Percentiles rank a stretch among this genome's conserved stretches.
These are phyloP conservation scores for Hirtodrosophila confusa DNA, from an alignment of 2,888 invertebrate species.

Conservation along the genomic window DNA sequence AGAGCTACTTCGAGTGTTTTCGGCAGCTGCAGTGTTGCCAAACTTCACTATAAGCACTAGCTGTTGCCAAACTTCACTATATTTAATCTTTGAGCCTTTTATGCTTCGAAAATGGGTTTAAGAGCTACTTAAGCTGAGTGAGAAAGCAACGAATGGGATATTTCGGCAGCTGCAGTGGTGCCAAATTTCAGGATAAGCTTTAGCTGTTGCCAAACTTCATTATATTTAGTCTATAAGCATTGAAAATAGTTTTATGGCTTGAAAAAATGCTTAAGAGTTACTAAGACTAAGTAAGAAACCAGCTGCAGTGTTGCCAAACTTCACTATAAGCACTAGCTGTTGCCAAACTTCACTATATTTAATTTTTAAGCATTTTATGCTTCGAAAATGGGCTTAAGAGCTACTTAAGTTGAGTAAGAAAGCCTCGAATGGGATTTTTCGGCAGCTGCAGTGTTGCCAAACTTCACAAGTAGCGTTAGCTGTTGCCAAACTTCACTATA, in stretches of 20 bases:
- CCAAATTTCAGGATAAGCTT: background rate
- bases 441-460: background rate
- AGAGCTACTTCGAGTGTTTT: background rate
- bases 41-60: constrained; percentile 7
- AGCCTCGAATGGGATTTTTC: no score
- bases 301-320: no score
- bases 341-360: constrained; percentile 14
- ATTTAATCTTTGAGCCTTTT: no score
- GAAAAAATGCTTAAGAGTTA: no score
- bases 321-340: background rate
- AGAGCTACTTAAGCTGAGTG: no score
- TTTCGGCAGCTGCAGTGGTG: background rate
- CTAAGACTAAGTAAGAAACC: no score
- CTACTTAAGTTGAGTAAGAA: no score
- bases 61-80: constrained; percentile 18
- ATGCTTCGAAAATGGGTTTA: background rate
- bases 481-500: no score
- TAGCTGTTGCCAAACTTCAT: constrained; percentile 20
- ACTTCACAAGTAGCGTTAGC: background rate
- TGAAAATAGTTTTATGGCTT: no score
- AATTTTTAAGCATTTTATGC: no score
- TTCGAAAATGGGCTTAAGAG: background rate
- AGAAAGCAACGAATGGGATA: no score
- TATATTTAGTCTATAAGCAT: background rate
- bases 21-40: constrained; percentile 20